Percentiles rank a stretch among this genome's conserved stretches.
These are phyloP conservation scores for Polia nebulosa DNA, from an alignment of 2,888 invertebrate species.

Conservation along the genomic window DNA sequence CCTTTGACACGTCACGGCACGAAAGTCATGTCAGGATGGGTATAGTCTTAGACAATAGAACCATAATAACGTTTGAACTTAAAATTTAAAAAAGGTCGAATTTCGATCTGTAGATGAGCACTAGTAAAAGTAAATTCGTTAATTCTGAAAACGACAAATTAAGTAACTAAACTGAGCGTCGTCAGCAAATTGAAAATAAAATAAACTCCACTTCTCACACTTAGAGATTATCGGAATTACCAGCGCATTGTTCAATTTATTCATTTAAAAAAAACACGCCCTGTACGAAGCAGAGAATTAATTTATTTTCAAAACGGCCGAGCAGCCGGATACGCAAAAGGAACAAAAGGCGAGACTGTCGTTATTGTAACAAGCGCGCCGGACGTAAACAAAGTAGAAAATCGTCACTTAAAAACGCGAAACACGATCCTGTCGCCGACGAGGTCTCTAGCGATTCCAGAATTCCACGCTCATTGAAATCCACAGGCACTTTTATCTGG, in stretches of 20 bases:
- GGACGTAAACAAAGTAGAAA: slow-evolving; percentile 83
- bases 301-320: slow-evolving; percentile 76
- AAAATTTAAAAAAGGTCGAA: too few species aligned
- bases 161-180: neutral
- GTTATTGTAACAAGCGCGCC: slow-evolving; percentile 77
- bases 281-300: slow-evolving; percentile 69
- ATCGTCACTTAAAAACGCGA: slow-evolving; percentile 84
- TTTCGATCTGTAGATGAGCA: too few species aligned
- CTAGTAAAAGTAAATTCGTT: too few species aligned
- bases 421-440: slow-evolving; percentile 76
- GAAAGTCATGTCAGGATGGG: too few species aligned
- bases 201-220: slow-evolving; percentile 29
- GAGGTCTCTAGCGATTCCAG: slow-evolving; percentile 79
- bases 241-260: slow-evolving; percentile 52
- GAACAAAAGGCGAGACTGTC: slow-evolving; percentile 73
- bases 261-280: slow-evolving; percentile 66
- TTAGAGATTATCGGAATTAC: slow-evolving; percentile 42
- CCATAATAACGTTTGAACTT: too few species aligned
- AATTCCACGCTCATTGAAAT: slow-evolving; percentile 85
- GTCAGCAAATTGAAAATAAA: neutral
- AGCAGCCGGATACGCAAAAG: slow-evolving; percentile 69
- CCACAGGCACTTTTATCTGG: slow-evolving; percentile 87
- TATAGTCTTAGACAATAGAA: too few species aligned
- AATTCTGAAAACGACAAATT: neutral
- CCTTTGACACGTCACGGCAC: too few species aligned